phyloP scores from a whole-genome alignment of 2,888 invertebrate genomes.

The Cryptops parisi region DNA sequence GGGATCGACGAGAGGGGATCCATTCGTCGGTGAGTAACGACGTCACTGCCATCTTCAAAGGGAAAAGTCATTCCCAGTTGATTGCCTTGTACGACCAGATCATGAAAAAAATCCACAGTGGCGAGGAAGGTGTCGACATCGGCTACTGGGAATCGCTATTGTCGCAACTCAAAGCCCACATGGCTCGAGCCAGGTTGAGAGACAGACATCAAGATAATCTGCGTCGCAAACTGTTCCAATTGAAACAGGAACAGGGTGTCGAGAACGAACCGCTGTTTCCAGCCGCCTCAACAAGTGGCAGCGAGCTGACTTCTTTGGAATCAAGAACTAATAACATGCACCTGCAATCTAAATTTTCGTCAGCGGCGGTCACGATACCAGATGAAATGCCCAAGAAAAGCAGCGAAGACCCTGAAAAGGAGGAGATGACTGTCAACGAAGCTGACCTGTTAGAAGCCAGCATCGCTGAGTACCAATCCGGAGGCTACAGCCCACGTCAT shows the following conservation, averaged over 20 bases:
- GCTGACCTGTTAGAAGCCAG: conserved; percentile 38
- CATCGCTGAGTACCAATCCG: conserved; percentile 56
- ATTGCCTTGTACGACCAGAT: conserved; percentile 69
- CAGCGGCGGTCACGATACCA: neutral
- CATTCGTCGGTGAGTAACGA: conserved; percentile 83
- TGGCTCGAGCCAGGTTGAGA: conserved; percentile 77
- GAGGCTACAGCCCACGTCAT: conserved; percentile 69
- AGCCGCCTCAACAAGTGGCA: conserved; percentile 20
- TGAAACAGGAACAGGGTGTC: conserved; percentile 42
- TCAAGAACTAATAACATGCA: too few species aligned
- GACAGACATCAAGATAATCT: conserved; percentile 87
- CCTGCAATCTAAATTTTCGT: too few species aligned
- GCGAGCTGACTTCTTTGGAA: neutral
- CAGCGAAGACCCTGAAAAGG: neutral
- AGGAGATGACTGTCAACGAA: conserved; percentile 34
- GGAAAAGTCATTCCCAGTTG: conserved; percentile 78
- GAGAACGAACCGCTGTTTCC: conserved; percentile 30
- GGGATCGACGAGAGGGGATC: conserved; percentile 55
- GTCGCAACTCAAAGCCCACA: conserved; percentile 90
- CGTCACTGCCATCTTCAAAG: conserved; percentile 77
- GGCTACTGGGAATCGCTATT: conserved; percentile 96
- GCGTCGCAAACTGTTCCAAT: conserved; percentile 66
- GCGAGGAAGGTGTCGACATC: conserved; percentile 81
- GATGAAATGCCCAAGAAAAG: conserved; percentile 1
- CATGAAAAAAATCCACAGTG: conserved; percentile 65